phyloP scores from a whole-genome alignment of 2,113 vertebrate genomes.

The Thalassoma bifasciatum region DNA sequence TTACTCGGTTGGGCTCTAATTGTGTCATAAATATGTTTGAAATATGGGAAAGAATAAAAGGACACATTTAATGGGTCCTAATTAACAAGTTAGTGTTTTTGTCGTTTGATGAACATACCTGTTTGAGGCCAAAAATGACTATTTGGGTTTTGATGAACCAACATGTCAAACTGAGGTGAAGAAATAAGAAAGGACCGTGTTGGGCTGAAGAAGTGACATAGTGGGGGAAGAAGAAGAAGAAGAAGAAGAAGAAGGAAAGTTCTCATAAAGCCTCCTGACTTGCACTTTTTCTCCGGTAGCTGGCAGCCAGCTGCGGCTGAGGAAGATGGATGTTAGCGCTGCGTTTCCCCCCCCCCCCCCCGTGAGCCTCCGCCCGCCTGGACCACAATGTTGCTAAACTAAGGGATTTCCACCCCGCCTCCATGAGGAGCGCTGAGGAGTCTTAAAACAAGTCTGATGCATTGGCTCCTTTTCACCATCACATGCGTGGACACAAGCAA shows the following conservation, averaged over 20 bases:
- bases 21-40: too few relatives aligned
- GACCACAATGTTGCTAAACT: slow-evolving; percentile 62
- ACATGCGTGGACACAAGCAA: slow-evolving; percentile 17
- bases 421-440: slow-evolving; percentile 38
- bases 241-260: slow-evolving; percentile 37
- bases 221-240: slow-evolving; percentile 24
- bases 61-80: too few relatives aligned
- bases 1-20: too few relatives aligned
- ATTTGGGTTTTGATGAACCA: too few relatives aligned
- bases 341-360: slow-evolving; percentile 52
- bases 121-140: too few relatives aligned
- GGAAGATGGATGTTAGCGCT: slow-evolving; percentile 62
- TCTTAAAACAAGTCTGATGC: slow-evolving; percentile 57
- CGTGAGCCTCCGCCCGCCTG: slow-evolving; percentile 30
- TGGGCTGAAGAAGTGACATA: slow-evolving; percentile 17
- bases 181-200: slow-evolving; percentile 13
- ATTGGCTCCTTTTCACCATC: slow-evolving; percentile 38
- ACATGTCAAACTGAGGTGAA: too few relatives aligned
- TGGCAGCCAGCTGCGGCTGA: slow-evolving; percentile 57
- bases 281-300: slow-evolving; percentile 41
- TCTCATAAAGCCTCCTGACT: slow-evolving; percentile 42
- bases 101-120: too few relatives aligned
- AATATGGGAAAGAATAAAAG: too few relatives aligned
- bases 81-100: too few relatives aligned
- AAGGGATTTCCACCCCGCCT: slow-evolving; percentile 58